Percentiles rank a stretch among this genome's conserved stretches.
phyloP scores from a whole-genome alignment of 2,113 vertebrate species.

The Apodemus sylvaticus region DNA sequence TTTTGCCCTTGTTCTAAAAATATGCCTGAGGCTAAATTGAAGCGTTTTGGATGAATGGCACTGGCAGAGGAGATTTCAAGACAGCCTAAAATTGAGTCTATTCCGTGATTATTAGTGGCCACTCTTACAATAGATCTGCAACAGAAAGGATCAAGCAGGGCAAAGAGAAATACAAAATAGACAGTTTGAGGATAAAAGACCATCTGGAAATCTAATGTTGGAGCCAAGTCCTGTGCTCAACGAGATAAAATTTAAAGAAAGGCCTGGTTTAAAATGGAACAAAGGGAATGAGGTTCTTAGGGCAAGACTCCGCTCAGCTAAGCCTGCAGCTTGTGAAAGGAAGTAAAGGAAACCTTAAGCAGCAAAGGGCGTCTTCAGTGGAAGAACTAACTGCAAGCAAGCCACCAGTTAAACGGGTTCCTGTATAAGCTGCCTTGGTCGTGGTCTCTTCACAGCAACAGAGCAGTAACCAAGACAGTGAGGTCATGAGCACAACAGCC shows the following conservation, averaged over 20 bases:
- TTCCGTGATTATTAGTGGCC: neutral
- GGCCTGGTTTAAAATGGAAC: neutral
- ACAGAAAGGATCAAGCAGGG: neutral
- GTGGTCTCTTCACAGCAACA: too few relatives aligned
- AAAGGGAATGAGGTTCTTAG: neutral
- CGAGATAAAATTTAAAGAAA: neutral
- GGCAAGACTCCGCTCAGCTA: neutral
- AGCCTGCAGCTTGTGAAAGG: neutral
- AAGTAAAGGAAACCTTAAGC: neutral
- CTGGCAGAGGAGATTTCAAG: neutral
- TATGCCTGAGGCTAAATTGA: neutral
- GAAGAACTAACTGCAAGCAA: neutral
- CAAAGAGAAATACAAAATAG: neutral
- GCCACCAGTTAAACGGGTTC: neutral
- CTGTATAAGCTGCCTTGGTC: neutral
- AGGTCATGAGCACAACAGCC: rapidly evolving
- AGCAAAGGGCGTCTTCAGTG: neutral
- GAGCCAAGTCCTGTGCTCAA: neutral
- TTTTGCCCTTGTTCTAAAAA: neutral
- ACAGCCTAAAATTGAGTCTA: neutral
- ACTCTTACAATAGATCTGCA: neutral
- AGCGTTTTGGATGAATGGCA: neutral
- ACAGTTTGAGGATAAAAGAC: neutral
- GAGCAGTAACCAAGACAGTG: neutral
- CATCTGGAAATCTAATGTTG: neutral